phyloP scores from a whole-genome alignment of 2,113 vertebrate genomes.

The Ia io region DNA sequence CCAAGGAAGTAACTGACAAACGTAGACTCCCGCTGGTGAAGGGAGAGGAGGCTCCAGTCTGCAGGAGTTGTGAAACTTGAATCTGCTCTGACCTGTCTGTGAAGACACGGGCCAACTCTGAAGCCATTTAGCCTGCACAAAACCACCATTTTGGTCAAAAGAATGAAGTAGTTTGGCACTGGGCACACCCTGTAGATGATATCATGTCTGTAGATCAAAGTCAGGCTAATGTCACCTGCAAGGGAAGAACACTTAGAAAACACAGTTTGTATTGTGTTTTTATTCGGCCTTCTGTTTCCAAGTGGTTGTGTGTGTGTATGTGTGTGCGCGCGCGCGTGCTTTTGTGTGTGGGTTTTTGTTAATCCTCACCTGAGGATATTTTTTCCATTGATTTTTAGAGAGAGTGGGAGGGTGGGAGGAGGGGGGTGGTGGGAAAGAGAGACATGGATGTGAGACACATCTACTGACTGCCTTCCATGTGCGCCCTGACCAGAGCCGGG shows the following conservation, averaged over 20 bases:
- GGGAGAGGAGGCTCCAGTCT: conserved; percentile 6
- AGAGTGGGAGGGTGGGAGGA: too few relatives aligned
- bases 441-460: too few relatives aligned
- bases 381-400: too few relatives aligned
- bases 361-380: too few relatives aligned
- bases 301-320: background rate
- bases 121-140: conserved; percentile 27
- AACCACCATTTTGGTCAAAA: conserved; percentile 59
- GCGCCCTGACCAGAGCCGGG: too few relatives aligned
- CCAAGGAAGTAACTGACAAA: conserved; percentile 63
- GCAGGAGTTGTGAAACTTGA: conserved; percentile 45
- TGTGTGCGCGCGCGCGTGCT: too few relatives aligned
- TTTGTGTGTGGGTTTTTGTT: too few relatives aligned
- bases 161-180: conserved; percentile 54
- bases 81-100: conserved; percentile 68
- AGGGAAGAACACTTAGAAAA: conserved; percentile 24
- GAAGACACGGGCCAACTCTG: background rate
- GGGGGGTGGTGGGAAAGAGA: too few relatives aligned
- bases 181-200: conserved; percentile 40
- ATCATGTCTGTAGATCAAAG: conserved; percentile 69
- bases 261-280: background rate
- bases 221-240: conserved; percentile 59
- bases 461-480: too few relatives aligned
- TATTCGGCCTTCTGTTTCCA: conserved; percentile 19
- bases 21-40: conserved; percentile 26